These are phyloP conservation scores for Drosophila sp. DNA, from an alignment of 1,140 invertebrate genomes.

Conservation along the genomic window DNA sequence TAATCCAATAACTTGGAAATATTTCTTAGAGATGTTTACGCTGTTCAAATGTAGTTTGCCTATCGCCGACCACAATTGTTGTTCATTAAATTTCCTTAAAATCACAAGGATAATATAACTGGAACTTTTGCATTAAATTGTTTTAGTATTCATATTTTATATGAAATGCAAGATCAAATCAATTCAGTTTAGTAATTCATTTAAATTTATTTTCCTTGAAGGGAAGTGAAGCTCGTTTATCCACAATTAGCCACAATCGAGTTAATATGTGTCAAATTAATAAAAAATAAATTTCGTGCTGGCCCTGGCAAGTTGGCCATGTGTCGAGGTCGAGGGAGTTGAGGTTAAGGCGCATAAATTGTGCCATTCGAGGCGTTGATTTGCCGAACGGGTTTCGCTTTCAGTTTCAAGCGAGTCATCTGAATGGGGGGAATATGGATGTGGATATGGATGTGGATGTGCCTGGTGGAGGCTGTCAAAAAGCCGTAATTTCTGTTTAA, in stretches of 20 bases:
- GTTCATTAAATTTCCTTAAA: too few species aligned
- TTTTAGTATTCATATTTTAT: too few species aligned
- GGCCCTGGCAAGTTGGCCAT: conserved; percentile 41
- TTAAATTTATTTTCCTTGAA: background rate
- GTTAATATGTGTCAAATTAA: conserved; percentile 77
- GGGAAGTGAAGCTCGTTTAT: conserved; percentile 58
- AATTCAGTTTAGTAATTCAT: background rate
- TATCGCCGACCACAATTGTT: too few species aligned
- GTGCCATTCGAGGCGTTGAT: conserved; percentile 74
- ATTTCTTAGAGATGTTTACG: too few species aligned
- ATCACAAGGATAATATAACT: too few species aligned
- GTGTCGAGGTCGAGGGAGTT: conserved; percentile 19
- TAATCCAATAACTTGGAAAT: too few species aligned
- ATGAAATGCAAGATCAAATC: background rate
- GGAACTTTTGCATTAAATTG: too few species aligned
- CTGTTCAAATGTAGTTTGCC: too few species aligned
- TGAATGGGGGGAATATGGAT: background rate
- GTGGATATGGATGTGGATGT: conserved; percentile 13
- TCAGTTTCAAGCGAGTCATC: background rate
- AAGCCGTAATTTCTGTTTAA: conserved; percentile 74
- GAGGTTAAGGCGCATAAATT: conserved; percentile 69
- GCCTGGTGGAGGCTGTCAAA: conserved; percentile 41
- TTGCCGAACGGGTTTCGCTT: conserved; percentile 59
- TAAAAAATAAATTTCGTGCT: conserved; percentile 72
- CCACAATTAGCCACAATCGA: conserved; percentile 81